Base-by-base conservation (phyloP, 2,113 vertebrate species). In the Gavialis gangeticus region DNA sequence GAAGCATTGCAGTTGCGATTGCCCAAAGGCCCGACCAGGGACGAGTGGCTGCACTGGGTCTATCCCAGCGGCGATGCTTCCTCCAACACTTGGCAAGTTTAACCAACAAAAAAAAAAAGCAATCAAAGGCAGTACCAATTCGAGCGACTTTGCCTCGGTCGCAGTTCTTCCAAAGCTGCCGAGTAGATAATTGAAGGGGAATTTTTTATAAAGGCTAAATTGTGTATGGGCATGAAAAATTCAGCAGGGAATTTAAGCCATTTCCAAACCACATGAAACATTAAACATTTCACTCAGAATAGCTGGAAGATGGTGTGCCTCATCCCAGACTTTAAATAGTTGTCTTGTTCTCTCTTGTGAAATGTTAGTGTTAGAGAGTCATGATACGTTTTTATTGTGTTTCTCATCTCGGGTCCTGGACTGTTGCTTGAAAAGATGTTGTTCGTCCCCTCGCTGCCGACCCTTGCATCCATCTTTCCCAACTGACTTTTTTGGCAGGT, bases 191-290 rank as follows among this genome's bases (percentile, higher is more conserved):
- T 87, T 92, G 95, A 97, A 95, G 66, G 83, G 56, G 17, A 75
- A 79, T 89, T 97, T 89, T 96, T 76, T 60, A 91, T 96, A 87
- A 94, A 79, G 79, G 85, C 78, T 95, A 95, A 96, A 88, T 96
- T 87, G 92, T 92, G 59, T 97, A 90, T 59, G 16, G 84, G 16
- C 87, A 93, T 97, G 83, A 97, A 97, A 93, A 91, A 95, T 96
- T 94, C 91, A 97, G 63, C 62, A 81, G 82, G 67, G 90, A 96
- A 95, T 97, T 97, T 96, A 95, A 97, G 91, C 90, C 67, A 87
- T 91, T 97, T 97, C 85, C 54, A 93, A 89, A 87, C 71, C 82
- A 54, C 92, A 94, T 94, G 84, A 97, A 95, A 96, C 93, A 92
- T 91, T 96, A 93, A 96, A 92, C 73, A 83, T 95, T 92, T 84